Evolutionary conservation across 2,113 vertebrate species (phyloP).

Genomic region (Malurus alboscapulatus): DNA sequence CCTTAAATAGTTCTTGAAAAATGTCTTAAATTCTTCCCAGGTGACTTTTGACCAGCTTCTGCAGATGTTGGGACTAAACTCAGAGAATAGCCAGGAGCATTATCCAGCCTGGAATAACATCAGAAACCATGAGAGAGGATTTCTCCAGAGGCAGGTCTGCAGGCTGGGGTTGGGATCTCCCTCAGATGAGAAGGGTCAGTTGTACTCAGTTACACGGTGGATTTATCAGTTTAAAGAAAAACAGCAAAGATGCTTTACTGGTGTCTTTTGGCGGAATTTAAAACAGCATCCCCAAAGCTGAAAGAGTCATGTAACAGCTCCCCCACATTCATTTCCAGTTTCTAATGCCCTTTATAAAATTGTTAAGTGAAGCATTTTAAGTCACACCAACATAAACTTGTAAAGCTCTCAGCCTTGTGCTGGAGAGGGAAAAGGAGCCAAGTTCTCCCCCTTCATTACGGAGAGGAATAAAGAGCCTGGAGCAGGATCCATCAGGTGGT

Average conservation of each 20-base stretch:
- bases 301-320: background rate
- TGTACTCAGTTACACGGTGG: background rate
- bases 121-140: background rate
- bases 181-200: background rate
- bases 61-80: background rate
- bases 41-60: background rate
- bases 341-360: constrained; percentile 1
- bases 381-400: background rate
- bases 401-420: background rate
- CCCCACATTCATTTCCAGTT: background rate
- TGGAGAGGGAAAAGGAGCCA: background rate
- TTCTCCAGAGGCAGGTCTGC: background rate
- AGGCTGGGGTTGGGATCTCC: background rate
- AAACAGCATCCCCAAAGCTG: background rate
- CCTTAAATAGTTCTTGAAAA: background rate
- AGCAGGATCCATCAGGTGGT: background rate
- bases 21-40: background rate
- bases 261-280: background rate
- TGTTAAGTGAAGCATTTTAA: background rate
- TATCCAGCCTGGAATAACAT: background rate
- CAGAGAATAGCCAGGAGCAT: background rate
- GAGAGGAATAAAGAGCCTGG: background rate
- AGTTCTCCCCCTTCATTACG: background rate
- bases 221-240: background rate
- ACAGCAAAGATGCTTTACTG: background rate